Percentiles rank a stretch among this genome's conserved stretches.
Conservation (phyloP, 35 echinoderm and acorn worm species). For the Amphiura filiformis region DNA sequence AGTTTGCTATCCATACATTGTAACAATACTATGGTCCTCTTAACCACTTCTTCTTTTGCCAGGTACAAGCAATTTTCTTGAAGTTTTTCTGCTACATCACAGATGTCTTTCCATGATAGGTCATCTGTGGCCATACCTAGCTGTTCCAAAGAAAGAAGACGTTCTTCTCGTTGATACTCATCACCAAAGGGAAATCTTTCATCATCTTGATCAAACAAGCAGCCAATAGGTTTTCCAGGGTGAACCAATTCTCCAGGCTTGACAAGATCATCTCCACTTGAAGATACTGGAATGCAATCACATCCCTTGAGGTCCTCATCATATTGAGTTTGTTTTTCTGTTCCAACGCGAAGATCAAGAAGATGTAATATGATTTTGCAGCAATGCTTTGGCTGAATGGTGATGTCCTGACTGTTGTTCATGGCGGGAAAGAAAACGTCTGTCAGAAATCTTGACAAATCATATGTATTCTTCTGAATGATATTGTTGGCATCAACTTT, state of each 20-base stretch:
- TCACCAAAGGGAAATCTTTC: conserved; percentile 29
- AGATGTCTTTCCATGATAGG: conserved; percentile 30
- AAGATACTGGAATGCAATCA: conserved; percentile 18
- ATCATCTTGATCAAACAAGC: conserved; percentile 19
- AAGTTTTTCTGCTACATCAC: conserved; percentile 24
- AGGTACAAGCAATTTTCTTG: neutral
- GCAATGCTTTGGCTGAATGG: neutral
- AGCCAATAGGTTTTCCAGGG: neutral
- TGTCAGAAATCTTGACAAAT: conserved; percentile 35
- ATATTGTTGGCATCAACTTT: neutral
- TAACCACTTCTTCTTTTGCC: neutral
- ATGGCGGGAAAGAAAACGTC: conserved; percentile 51
- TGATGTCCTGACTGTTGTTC: neutral
- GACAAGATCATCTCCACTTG: neutral
- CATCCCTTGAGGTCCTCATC: neutral
- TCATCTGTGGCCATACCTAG: conserved; percentile 37
- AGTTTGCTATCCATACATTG: conserved; percentile 4
- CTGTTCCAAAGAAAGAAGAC: conserved; percentile 13
- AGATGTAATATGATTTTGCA: conserved; percentile 21
- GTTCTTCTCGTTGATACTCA: neutral
- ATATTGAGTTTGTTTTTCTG: neutral
- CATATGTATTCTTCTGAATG: neutral
- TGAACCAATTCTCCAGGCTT: neutral
- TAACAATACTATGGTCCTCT: neutral
- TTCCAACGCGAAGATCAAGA: conserved; percentile 9